These are phyloP conservation scores for Orchesella cincta DNA, from an alignment of 1,140 invertebrate genomes.

Conservation along the genomic window DNA sequence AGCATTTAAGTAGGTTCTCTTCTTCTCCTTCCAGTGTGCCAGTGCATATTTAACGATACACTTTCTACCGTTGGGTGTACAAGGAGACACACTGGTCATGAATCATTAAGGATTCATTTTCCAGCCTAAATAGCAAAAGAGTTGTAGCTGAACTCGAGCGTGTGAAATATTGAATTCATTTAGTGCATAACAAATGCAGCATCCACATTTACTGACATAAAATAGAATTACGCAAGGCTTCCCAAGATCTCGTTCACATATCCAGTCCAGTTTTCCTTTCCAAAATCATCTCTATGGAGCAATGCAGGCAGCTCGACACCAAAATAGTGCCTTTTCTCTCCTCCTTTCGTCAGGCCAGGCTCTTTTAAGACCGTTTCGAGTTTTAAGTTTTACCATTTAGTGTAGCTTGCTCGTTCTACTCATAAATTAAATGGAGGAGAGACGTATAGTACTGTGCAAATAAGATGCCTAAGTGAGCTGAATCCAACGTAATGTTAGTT, in stretches of 20 bases:
- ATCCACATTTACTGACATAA: too few relatives aligned
- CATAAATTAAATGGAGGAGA: background rate
- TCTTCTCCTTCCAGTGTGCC: too few relatives aligned
- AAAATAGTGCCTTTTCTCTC: background rate
- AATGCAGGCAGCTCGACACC: background rate
- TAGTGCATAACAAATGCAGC: background rate
- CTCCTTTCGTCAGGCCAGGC: background rate
- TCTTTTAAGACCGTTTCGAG: background rate
- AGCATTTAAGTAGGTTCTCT: too few relatives aligned
- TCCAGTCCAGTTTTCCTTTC: background rate
- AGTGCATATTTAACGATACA: background rate
- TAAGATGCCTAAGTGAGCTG: background rate
- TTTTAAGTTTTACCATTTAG: background rate
- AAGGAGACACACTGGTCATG: background rate
- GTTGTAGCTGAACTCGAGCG: background rate
- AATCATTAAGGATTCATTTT: slow-evolving; percentile 20
- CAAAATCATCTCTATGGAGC: background rate
- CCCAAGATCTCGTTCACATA: background rate
- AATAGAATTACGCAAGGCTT: background rate
- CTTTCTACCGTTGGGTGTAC: background rate
- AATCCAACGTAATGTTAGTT: background rate
- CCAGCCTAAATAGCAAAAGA: background rate
- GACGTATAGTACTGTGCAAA: background rate
- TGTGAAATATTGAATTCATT: background rate
- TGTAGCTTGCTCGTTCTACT: background rate